These are phyloP conservation scores for Meiosimyza decipiens DNA, from an alignment of 2,888 invertebrate genomes.

Conservation along the genomic window DNA sequence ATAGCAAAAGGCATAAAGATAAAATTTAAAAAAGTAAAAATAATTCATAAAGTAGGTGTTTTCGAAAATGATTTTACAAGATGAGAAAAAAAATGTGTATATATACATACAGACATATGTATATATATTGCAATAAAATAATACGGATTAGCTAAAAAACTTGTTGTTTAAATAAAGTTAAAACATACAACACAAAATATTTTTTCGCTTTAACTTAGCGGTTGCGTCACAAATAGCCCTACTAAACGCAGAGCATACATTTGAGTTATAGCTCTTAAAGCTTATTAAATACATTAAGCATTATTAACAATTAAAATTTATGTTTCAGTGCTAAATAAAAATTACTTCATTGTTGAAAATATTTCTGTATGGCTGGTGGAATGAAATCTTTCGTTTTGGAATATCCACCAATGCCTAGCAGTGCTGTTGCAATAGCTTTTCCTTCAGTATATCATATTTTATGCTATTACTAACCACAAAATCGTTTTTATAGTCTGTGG, in stretches of 20 bases:
- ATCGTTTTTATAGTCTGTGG: constrained; percentile 83
- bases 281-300: constrained; percentile 27
- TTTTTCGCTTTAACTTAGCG: constrained; percentile 9
- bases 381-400: constrained; percentile 87
- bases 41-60: constrained; percentile 39
- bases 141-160: constrained; percentile 21
- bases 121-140: constrained; percentile 34
- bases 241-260: not conserved
- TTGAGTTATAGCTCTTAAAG: constrained; percentile 6
- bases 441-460: constrained; percentile 87
- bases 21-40: constrained; percentile 29
- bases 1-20: not conserved
- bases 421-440: constrained; percentile 76
- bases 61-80: constrained; percentile 38
- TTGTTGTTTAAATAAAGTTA: constrained; percentile 27
- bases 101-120: not conserved
- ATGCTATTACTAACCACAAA: constrained; percentile 88
- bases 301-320: constrained; percentile 25
- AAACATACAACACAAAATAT: constrained; percentile 8
- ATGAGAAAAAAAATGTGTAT: not conserved
- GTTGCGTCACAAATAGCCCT: constrained; percentile 5
- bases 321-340: constrained; percentile 22
- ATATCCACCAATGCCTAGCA: constrained; percentile 78
- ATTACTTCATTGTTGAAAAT: constrained; percentile 43
- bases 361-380: constrained; percentile 78